These are phyloP conservation scores for Lontra canadensis DNA, from an alignment of 2,113 vertebrate genomes.

Conservation along the genomic window DNA sequence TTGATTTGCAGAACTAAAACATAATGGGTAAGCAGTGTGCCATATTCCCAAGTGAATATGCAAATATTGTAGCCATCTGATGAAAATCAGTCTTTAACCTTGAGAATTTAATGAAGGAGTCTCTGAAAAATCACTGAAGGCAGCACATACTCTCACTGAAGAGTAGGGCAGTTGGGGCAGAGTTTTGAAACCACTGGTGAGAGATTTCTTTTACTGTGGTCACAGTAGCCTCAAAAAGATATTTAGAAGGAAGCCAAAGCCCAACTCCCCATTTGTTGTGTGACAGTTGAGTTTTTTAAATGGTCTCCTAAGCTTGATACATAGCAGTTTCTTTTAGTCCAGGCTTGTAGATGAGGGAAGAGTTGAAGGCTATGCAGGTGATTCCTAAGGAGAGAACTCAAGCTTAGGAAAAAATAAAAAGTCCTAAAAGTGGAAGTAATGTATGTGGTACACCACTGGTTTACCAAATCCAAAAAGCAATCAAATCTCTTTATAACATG, in stretches of 20 bases:
- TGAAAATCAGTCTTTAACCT: conserved; percentile 31
- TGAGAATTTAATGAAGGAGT: background rate
- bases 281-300: background rate
- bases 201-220: background rate
- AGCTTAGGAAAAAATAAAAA: background rate
- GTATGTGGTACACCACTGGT: background rate
- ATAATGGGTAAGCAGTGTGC: background rate
- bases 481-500: background rate
- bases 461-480: conserved; percentile 7
- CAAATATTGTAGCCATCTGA: conserved; percentile 38
- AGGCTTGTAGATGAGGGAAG: background rate
- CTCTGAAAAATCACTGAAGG: background rate
- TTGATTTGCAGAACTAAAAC: conserved; percentile 52
- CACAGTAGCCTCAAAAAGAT: background rate
- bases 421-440: background rate
- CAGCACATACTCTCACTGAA: background rate
- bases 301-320: background rate
- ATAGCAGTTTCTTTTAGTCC: background rate
- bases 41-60: background rate
- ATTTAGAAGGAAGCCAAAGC: background rate
- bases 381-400: background rate
- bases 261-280: background rate
- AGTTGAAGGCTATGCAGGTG: background rate
- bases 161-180: fast-evolving
- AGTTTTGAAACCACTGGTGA: background rate